Base-by-base conservation (phyloP, 2,113 vertebrate genomes). In the Nyctereutes procyonoides region DNA sequence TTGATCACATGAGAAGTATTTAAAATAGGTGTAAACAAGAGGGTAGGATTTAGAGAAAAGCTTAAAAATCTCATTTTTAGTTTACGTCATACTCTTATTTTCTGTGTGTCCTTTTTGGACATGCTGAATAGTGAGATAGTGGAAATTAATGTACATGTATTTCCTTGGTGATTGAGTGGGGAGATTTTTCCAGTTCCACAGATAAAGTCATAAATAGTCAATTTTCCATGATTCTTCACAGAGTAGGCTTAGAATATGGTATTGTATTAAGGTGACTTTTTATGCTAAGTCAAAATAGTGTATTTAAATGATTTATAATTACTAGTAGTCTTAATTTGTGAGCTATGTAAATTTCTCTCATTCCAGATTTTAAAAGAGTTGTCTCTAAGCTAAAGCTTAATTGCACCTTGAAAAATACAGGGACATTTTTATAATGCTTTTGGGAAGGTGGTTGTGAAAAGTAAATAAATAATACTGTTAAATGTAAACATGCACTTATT, bases 181-280 rank as follows among this genome's bases (percentile, higher is more conserved):
- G 51, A 85, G 15, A 69, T 82, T 81, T 95, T 95, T 88, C 60
- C n/a, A 62, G 3, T 95, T 85, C 28, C 17, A 81, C 16, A 67
- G 28, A 24, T 85, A 12, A 86, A 96, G 22, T 76, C 26, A 30
- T 82, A 80, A 90, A 38, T 86, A 93, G 35, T 74, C 17, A 5
- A 85, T 69, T 67, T 92, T 30, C 16, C 24, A 90, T 15, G 55
- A 8, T 90, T 90, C 28, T 76, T 43, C 19, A n/a, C 11, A 90
- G 28, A 71, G 10, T 82, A 17, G 6, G 32, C 43, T 97, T 81
- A 90, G 74, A 89, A 51, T 73, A 3, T 56, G 32, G 26, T 67
- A 69, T 76, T 96, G 32, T 80, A 83, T 87, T 90, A 96, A 81
- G 51, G 10, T 93, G 38, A 32, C 3, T 80, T 95, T 92, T 62